Base-by-base conservation (phyloP, 1,140 invertebrate species). In the Teleopsis dalmanni region DNA sequence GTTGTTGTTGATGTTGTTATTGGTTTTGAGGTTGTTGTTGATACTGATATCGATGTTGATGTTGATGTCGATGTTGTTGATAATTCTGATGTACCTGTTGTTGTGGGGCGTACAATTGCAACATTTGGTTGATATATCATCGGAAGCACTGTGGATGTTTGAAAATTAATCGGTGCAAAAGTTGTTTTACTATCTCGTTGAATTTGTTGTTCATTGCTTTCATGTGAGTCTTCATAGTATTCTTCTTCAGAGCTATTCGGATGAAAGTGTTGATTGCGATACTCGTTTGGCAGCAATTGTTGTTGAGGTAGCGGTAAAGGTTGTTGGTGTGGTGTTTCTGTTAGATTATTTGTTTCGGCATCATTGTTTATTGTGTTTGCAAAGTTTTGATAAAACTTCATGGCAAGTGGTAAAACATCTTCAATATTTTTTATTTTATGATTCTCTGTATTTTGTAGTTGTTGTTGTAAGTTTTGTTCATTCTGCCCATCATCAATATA, bases 401-500 rank as follows among this genome's bases (percentile, higher is more conserved):
- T 48, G 10, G 37, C 38, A 26, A 37, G 27, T 26, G 34, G 35
- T 25, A 35, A 14, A 14, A 19, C 34, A 14, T 14, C 34, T 35
- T 14, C 34, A 7, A 19, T 35, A 14, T 18, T 19, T 19, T 29
- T 23, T 10, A 34, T 36, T 47, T 47, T 34, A 27, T 47, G n/a
- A n/a, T n/a, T n/a, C n/a, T n/a, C 19, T 9, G 19, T 22, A 11
- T 27, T 31, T 18, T 38, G 10, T 55, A 55, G 8, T 34, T 54
- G 1, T 37, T 27, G 3, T n/a, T 19, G 23, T 13, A 14, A 16
- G n/a, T 43, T 31, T n/a, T 19, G 14, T 10, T 43, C 25, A 2
- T 43, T 27, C 6, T 43, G 25, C 1, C 37, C 42, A 4, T 58
- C 60, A 6, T 60, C 58, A 1, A 44, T 21, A 34, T 61, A 61